Percentiles rank a stretch among this genome's conserved stretches.
Conservation (phyloP, 1,140 invertebrate genomes). For the Ostrea edulis region DNA sequence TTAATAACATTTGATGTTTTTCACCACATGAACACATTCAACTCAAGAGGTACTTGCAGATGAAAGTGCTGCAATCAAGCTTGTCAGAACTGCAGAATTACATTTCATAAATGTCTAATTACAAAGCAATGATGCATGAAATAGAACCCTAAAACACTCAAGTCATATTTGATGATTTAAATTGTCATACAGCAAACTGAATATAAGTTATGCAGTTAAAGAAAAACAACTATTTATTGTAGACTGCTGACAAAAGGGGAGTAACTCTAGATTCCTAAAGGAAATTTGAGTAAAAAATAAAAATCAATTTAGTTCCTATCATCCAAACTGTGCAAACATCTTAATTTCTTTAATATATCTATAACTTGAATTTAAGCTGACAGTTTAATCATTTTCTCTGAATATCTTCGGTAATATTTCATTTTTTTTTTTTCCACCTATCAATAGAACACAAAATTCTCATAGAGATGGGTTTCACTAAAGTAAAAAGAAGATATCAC, state of each 20-base stretch:
- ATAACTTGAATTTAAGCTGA: neutral
- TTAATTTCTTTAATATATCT: neutral
- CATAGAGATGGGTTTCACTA: neutral
- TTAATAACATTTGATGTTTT: constrained; percentile 6
- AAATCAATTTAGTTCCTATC: constrained; percentile 2
- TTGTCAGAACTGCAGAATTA: neutral
- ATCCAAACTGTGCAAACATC: neutral
- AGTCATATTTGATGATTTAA: neutral
- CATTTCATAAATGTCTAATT: constrained; percentile 12
- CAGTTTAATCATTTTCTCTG: neutral
- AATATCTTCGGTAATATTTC: neutral
- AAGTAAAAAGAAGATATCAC: neutral
- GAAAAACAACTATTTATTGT: neutral
- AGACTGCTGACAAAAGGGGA: constrained; percentile 3
- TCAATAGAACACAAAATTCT: neutral
- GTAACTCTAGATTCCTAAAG: neutral
- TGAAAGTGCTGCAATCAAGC: constrained; percentile 3
- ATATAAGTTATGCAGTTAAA: too few relatives aligned
- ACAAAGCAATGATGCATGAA: neutral
- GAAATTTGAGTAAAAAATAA: neutral
- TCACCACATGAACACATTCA: neutral
- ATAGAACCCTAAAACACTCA: neutral
- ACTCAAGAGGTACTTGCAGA: neutral
- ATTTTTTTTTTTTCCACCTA: neutral
- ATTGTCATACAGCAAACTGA: neutral